Evolutionary conservation across 2,888 invertebrate genomes (phyloP).

Genomic region (Diogma glabrata): DNA sequence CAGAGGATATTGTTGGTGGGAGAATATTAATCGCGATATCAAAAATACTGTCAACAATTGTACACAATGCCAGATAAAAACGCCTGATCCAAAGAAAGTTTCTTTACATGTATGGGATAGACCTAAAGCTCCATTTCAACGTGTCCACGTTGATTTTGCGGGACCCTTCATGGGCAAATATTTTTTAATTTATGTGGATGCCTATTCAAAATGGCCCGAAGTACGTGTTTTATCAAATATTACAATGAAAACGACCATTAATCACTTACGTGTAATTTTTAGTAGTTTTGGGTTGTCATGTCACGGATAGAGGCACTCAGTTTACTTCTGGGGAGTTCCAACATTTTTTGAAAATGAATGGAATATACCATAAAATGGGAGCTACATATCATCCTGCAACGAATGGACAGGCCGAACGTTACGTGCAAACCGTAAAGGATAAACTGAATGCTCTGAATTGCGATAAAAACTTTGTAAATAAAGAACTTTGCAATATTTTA

Average conservation of each 20-base stretch:
- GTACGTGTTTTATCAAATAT: no score
- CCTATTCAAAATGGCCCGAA: slow-evolving; percentile 13
- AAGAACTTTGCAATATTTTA: no score
- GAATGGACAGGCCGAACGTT: no score
- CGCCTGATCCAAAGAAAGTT: not conserved
- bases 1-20: not conserved
- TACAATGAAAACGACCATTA: slow-evolving; percentile 17
- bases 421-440: no score
- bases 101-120: not conserved
- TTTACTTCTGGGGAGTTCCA: no score
- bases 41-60: not conserved
- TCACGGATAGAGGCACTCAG: no score
- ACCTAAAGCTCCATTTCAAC: not conserved
- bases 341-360: no score
- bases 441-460: no score
- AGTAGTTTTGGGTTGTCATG: slow-evolving; percentile 16
- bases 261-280: slow-evolving; percentile 17
- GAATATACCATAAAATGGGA: no score
- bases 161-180: no score
- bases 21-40: not conserved
- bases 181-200: not conserved
- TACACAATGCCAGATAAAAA: not conserved
- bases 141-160: not conserved
- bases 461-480: no score
- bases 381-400: no score